phyloP scores from a whole-genome alignment of 2,888 invertebrate genomes.

The Byasa hedistus region DNA sequence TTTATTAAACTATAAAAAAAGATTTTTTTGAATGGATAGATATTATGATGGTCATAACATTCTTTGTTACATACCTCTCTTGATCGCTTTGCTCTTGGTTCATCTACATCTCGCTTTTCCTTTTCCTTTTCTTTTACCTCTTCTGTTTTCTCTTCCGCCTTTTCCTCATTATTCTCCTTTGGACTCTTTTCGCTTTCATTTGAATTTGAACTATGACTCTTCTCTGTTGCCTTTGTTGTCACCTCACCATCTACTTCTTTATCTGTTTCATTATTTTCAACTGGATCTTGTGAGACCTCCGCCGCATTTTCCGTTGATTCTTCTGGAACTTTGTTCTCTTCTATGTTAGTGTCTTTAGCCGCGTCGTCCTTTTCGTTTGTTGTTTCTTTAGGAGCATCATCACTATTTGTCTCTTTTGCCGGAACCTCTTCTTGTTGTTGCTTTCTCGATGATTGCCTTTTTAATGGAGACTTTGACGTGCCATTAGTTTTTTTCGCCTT shows the following conservation, averaged over 20 bases:
- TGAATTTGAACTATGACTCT: slow-evolving; percentile 28
- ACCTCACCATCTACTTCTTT: slow-evolving; percentile 26
- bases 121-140: slow-evolving; percentile 33
- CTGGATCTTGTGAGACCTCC: slow-evolving; percentile 29
- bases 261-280: slow-evolving; percentile 23
- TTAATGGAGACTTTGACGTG: slow-evolving; percentile 48
- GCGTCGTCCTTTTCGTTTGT: slow-evolving; percentile 34
- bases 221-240: slow-evolving; percentile 35
- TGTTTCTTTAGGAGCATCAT: slow-evolving; percentile 7
- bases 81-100: slow-evolving; percentile 68
- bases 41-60: too few relatives aligned
- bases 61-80: slow-evolving; percentile 60
- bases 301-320: slow-evolving; percentile 26
- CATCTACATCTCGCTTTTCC: slow-evolving; percentile 51
- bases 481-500: slow-evolving; percentile 55
- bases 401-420: slow-evolving; percentile 25
- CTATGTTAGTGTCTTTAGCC: slow-evolving; percentile 26
- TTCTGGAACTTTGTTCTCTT: slow-evolving; percentile 27
- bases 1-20: too few relatives aligned
- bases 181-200: slow-evolving; percentile 27
- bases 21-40: too few relatives aligned
- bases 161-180: slow-evolving; percentile 32
- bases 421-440: slow-evolving; percentile 49
- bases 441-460: slow-evolving; percentile 62
- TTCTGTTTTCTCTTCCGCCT: slow-evolving; percentile 26